Evolutionary conservation across 2,113 vertebrate genomes (phyloP), one percentile per base, ranked within the genome.

Genomic region (Etia nguti): DNA sequence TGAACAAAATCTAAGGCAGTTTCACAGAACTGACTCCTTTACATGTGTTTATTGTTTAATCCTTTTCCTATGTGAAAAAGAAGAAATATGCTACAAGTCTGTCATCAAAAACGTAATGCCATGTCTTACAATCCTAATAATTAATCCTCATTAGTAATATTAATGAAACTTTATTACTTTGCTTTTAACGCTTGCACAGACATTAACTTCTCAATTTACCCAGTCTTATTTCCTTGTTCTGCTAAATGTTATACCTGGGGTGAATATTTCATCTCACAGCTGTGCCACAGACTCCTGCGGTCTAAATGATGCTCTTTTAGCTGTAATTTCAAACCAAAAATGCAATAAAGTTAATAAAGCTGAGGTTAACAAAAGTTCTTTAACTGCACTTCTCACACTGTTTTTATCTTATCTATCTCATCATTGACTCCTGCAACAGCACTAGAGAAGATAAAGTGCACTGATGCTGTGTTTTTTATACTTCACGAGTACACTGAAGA

Each of bases 401-500:
- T 48, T 90, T 59, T 84, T 41, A 70, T 84, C 82, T 65, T 1
- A 2, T 77, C 88, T 34, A 52, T 80, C 80, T 75, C 65, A 1
- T 68, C 90, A 24, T 26, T 34, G 90, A 89, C 81, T 90, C 86
- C 62, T 11, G 31, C 77, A 88, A 54, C 60, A 73, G 26, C 84
- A 34, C 55, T 24, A 7, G 34, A 85, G 62, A 65, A 50, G 82
- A 93, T 87, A 34, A 91, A 92, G 90, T 59, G 86, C 73, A 6
- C 87, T 34, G 84, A 48, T 8, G 50, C 29, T 16, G 81, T 43
- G 79, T 79, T 90, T 65, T 90, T 80, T 55, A 43, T 16, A 41
- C 68, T 80, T 55, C 75, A 50, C n/a, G 4, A 84, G 10, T 16
- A 52, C 80, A 29, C 52, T 18, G 68, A 82, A 81, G 88, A 80